Conservation (phyloP, 2,888 invertebrate genomes). For the Cotesia congregata region DNA sequence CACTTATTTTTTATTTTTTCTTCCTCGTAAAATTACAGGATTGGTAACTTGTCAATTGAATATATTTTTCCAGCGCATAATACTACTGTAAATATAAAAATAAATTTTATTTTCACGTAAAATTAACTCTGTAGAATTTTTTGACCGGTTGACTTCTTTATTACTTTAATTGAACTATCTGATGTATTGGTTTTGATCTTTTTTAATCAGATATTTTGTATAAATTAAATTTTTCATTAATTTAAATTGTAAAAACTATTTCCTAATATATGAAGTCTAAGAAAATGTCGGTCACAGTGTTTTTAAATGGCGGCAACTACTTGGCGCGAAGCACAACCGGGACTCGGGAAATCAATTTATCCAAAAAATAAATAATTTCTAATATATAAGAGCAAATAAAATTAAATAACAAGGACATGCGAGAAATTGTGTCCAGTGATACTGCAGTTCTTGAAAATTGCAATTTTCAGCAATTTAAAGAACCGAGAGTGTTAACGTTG, state of each 20-base stretch:
- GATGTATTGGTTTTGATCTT: no score
- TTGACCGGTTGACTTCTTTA: no score
- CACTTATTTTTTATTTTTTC: not conserved
- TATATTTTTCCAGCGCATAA: not conserved
- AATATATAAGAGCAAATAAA: not conserved
- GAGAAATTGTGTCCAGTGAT: slow-evolving; percentile 32
- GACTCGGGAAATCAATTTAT: no score
- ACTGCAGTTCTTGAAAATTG: slow-evolving; percentile 24
- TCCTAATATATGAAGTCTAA: no score
- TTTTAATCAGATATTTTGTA: no score
- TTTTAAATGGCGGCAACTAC: no score
- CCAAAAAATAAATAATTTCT: not conserved
- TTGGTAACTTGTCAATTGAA: not conserved
- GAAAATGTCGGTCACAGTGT: no score
- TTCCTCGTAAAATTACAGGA: not conserved
- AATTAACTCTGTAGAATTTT: no score
- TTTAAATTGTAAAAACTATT: no score
- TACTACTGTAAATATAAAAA: not conserved
- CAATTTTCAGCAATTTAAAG: slow-evolving; percentile 31
- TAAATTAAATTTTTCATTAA: no score
- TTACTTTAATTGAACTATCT: no score
- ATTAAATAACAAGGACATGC: not conserved
- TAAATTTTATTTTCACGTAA: not conserved
- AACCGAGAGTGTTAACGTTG: slow-evolving; percentile 11
- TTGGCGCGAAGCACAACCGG: no score